Base-by-base conservation (phyloP, 1,140 invertebrate species). In the Pogonus chalceus region DNA sequence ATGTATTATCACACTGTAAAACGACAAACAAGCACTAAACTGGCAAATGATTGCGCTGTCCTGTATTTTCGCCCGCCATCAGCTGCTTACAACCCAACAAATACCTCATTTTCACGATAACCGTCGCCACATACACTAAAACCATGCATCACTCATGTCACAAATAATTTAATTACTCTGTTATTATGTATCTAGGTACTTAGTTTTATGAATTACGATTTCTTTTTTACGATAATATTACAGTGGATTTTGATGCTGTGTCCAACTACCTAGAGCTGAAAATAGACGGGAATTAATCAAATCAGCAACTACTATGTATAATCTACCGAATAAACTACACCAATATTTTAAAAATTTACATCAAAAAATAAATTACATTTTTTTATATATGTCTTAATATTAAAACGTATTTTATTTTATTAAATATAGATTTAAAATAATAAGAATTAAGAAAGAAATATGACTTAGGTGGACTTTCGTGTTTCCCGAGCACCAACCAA, bases 191-290 rank as follows among this genome's bases (percentile, higher is more conserved):
- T 55, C 57, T 62, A 35, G 39, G 35, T 26, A 20, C 48, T 50
- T 46, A 51, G 23, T 22, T 23, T 39, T 18, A 14, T 46, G 47
- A 35, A 23, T 23, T 16, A 50, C 23, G 20, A 35, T 26, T 14
- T 20, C 22, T 54, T 60, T 60, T 57, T 57, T 51, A 57, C 56
- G 24, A 56, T 53, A 55, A 57, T 62, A 20, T 56, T 56, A 56
- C 48, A 21, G 39, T 46, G 35, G 23, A 21, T 23, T 50, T 50
- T 14, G 14, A 35, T 35, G 31, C 50, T 7, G 50, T 35, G 50
- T 35, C 50, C 23, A 69, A 67, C 65, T 70, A 68, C 69, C 67
- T 70, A 63, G 64, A 64, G 66, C 69, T 68, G 69, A 70, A 70
- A 68, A 69, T 70, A 69, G 66, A 69, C 68, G 67, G 68, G 60